Percentiles rank a stretch among this genome's conserved stretches.
phyloP scores from a whole-genome alignment of 2,888 invertebrate species.

The Drosophila cognata region DNA sequence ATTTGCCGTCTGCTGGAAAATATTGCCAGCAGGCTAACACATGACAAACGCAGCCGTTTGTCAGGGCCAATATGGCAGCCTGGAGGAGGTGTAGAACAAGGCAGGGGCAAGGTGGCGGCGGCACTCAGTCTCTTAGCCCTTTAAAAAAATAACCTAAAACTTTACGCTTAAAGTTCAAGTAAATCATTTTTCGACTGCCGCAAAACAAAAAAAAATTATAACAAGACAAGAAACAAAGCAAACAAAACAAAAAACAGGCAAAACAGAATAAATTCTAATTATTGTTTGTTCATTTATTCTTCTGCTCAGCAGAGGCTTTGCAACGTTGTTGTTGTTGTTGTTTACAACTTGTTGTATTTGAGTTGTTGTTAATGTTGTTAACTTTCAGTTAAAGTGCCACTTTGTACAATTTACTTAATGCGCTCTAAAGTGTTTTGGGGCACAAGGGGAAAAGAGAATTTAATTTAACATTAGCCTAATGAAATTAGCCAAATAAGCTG shows the following conservation, averaged over 20 bases:
- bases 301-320: slow-evolving; percentile 25
- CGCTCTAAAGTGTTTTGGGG: slow-evolving; percentile 34
- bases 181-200: slow-evolving; percentile 28
- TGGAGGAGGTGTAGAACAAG: not conserved
- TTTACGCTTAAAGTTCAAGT: slow-evolving; percentile 55
- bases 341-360: slow-evolving; percentile 51
- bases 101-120: not conserved
- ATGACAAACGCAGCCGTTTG: slow-evolving; percentile 81
- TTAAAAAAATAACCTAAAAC: slow-evolving; percentile 19
- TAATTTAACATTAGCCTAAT: slow-evolving; percentile 27
- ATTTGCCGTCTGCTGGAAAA: slow-evolving; percentile 78
- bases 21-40: slow-evolving; percentile 78
- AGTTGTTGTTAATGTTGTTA: slow-evolving; percentile 59
- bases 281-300: slow-evolving; percentile 56
- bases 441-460: slow-evolving; percentile 9
- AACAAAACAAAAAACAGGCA: not conserved
- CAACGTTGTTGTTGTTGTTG: slow-evolving; percentile 43
- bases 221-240: not conserved
- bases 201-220: not conserved
- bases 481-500: slow-evolving; percentile 6
- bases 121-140: slow-evolving; percentile 6
- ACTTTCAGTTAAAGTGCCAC: slow-evolving; percentile 68
- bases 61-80: slow-evolving; percentile 61
- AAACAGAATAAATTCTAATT: slow-evolving; percentile 54
- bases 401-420: slow-evolving; percentile 70